Base-by-base conservation (phyloP, 2,888 invertebrate species). In the Brachyptera putata region DNA sequence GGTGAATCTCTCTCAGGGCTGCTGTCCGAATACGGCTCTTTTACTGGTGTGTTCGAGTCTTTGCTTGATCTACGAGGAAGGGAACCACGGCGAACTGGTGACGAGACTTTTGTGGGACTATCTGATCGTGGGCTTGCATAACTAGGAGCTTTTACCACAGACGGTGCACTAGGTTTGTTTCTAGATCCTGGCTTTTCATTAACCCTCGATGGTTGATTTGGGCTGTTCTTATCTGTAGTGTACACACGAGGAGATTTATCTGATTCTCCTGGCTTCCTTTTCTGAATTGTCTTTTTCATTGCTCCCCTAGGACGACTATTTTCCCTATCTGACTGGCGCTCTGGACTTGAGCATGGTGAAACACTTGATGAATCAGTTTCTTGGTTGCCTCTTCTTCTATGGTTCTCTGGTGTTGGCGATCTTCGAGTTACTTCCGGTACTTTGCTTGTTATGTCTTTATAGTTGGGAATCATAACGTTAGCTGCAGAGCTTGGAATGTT, bases 301-400 rank as follows among this genome's bases (percentile, higher is more conserved):
- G 50, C 18, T 11, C 25, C 16, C 3, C 46, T 58, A 7, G 41
- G 30, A 21, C 49, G 26, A 3, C 16, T 48, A 24, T 30, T 43
- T 57, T 53, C 57, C n/a, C 61, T 24, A 16, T 55, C 56, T 53
- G 24, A 55, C 21, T 48, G 49, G 36, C 66, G 65, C 25, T 69
- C 69, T 14, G 67, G 67, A 60, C 65, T 67, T 25, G 64, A 63
- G 61, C 64, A 66, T 37, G 64, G 64, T 9, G 64, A 64, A 21
- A 63, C 39, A 34, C 63, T 63, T 11, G 63, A 58, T n/a, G 63
- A 64, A 21, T 50, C 34, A 3, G 36, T 22, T 16, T 30, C 14
- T 7, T 34, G 50, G 5, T 13, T 22, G 9, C 21, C 34, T 26
- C 57, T 14, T 48, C 57, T 30, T n/a, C 34, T 11, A 25, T 61